A percentile compares a stretch with the other conserved stretches of the same genome.
Evolutionary conservation across 2,888 invertebrate species (phyloP).

Genomic region (Campoletis raptor): DNA sequence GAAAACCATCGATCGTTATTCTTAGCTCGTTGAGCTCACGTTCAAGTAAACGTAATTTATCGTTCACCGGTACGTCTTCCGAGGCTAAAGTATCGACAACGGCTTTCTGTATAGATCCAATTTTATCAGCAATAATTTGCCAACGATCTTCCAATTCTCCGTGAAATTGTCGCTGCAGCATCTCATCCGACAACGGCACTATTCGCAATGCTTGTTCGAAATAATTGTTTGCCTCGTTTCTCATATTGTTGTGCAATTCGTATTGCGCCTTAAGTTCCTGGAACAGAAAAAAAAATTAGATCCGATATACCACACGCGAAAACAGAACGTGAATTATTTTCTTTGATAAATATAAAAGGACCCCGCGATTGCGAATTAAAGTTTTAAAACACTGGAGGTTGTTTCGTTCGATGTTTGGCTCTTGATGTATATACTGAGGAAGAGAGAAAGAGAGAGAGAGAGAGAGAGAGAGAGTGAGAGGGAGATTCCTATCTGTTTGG

Average conservation of each 20-base stretch:
- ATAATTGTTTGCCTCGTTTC: slow-evolving; percentile 90
- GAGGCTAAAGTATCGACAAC: slow-evolving; percentile 91
- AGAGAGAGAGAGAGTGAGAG: slow-evolving; percentile 28
- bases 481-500: slow-evolving; percentile 62
- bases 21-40: slow-evolving; percentile 92
- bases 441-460: slow-evolving; percentile 13
- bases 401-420: slow-evolving; percentile 45
- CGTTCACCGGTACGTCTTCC: slow-evolving; percentile 90
- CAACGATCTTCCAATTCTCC: slow-evolving; percentile 92
- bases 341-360: slow-evolving; percentile 50
- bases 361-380: slow-evolving; percentile 38
- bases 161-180: slow-evolving; percentile 92
- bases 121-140: slow-evolving; percentile 88
- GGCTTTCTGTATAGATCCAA: slow-evolving; percentile 88
- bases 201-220: slow-evolving; percentile 92
- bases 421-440: slow-evolving; percentile 8
- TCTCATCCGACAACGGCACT: slow-evolving; percentile 93
- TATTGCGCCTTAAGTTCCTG: slow-evolving; percentile 94
- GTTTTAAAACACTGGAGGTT: slow-evolving; percentile 54
- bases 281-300: slow-evolving; percentile 3
- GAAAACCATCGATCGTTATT: slow-evolving; percentile 89
- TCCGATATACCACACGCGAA: slow-evolving; percentile 30
- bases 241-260: slow-evolving; percentile 92
- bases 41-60: slow-evolving; percentile 91
- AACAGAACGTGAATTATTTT: slow-evolving; percentile 32